Base-by-base conservation (phyloP, 2,888 invertebrate genomes). In the Acronicta alni region DNA sequence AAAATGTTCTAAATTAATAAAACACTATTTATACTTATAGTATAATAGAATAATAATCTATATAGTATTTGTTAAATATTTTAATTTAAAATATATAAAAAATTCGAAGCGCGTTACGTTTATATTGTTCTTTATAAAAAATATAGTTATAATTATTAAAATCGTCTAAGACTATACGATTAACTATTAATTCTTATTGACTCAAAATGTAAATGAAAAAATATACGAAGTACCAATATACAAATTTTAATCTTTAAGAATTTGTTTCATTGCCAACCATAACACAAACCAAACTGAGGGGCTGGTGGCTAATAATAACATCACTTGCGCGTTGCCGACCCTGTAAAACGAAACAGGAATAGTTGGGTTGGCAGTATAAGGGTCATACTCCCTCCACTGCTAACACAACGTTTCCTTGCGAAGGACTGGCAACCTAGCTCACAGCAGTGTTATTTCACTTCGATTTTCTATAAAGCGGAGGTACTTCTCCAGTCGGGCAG, bases 201-300 rank as follows among this genome's bases (percentile, higher is more conserved):
- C 85, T 92, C 89, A 88, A 89, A 85, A 87, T 92, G 93, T 94
- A 93, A 93, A 93, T 91, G 88, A 91, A 89, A 87, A 87, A 91
- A 90, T 93, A 94, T 93, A 93, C 93, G 93, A 93, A 91, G 93
- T 93, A 93, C 93, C 94, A 93, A 93, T 94, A 94, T 93, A 94
- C 93, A 94, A 93, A 92, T 93, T 93, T 93, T 92, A 93, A 93
- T 94, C 93, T 93, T 93, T 92, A 60, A 39, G 20, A 23, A 39
- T 54, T 80, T 69, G 81, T 88, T 89, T 89, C 54, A 72, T 72
- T 77, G 26, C 26, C 1, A n/a, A n/a, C n/a, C 9, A 0, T 26
- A 26, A 9, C 9, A 1, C 26, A 26, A 9, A 26, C 26, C 8
- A 20, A 20, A 20, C 20, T 20, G n/a, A n/a, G n/a, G n/a, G n/a